Percentiles rank a stretch among this genome's conserved stretches.
phyloP scores from a whole-genome alignment of 1,140 invertebrate species.

The Hylaeus anthracinus region DNA sequence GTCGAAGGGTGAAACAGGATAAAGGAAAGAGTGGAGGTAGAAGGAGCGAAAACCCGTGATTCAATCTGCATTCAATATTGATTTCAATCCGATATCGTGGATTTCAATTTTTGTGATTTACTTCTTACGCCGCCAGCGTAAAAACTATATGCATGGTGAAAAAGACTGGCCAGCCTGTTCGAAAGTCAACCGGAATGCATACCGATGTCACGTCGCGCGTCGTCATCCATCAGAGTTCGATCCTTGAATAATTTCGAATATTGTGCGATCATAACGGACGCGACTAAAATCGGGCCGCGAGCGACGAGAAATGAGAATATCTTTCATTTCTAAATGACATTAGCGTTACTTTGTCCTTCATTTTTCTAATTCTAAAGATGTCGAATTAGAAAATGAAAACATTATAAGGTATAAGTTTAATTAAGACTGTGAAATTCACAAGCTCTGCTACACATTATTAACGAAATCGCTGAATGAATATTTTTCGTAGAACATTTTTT shows the following conservation, averaged over 20 bases:
- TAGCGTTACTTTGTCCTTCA: too few relatives aligned
- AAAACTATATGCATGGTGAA: slow-evolving; percentile 40
- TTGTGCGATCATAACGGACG: background rate
- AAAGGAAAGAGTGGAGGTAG: slow-evolving; percentile 16
- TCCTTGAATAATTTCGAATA: slow-evolving; percentile 19
- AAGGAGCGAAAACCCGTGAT: slow-evolving; percentile 61
- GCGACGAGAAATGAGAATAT: too few relatives aligned
- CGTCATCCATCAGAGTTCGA: slow-evolving; percentile 52
- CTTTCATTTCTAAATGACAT: too few relatives aligned
- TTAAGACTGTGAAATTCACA: too few relatives aligned
- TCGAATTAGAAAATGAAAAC: too few relatives aligned
- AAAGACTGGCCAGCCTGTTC: slow-evolving; percentile 34
- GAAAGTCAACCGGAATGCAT: slow-evolving; percentile 56
- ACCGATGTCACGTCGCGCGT: slow-evolving; percentile 38
- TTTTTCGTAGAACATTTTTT: too few relatives aligned
- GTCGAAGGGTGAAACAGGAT: slow-evolving; percentile 23
- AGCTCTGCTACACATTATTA: too few relatives aligned
- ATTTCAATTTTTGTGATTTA: slow-evolving; percentile 78
- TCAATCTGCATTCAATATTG: slow-evolving; percentile 79
- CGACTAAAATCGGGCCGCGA: background rate
- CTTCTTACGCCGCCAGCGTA: slow-evolving; percentile 67
- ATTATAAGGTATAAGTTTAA: too few relatives aligned
- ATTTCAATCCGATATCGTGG: slow-evolving; percentile 77
- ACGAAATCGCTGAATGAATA: too few relatives aligned
- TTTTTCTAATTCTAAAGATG: too few relatives aligned